Base-by-base conservation (phyloP, 2,797 vertebrate species). In the Acipenser transmontanus region DNA sequence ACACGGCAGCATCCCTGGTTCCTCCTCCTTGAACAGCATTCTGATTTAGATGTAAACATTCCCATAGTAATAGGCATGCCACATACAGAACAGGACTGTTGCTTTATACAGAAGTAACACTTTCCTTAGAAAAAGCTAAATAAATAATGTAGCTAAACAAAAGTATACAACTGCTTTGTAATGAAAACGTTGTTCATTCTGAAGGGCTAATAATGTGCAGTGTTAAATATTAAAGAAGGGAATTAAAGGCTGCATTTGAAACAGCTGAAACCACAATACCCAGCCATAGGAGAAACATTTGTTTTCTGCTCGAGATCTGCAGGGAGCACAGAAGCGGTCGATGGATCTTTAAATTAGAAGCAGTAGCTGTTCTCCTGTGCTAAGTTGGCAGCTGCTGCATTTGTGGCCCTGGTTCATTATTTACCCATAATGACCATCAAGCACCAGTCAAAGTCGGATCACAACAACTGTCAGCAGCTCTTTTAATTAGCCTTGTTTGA, bases 341-440 rank as follows among this genome's bases (percentile, higher is more conserved):
- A 89, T 91, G 89, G 85, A 87, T 86, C 81, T 85, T 89, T 88
- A 90, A 90, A 89, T 89, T 89, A 85, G 86, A 89, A 83, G 86
- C 86, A 88, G 83, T 88, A 82, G 87, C 86, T 73, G 88, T 84
- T 85, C 83, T 84, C 86, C 80, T 78, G 83, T 78, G 87, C 85
- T 87, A 88, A 83, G 81, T 79, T 88, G 89, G 91, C 92, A 94
- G 92, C 91, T 93, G 92, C 91, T 87, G 82, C 89, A 91, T 89
- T 85, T 81, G 89, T 87, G 87, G 88, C 86, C 81, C 79, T 83
- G 87, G 87, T 94, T 95, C 91, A 94, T 95, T 94, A 94, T 94
- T 91, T 93, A 91, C 89, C 90, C 90, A 91, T 95, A 95, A 95
- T 94, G 93, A 95, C 92, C 90, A 90, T 87, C 91, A 94, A 93